A percentile compares a stretch with the other conserved stretches of the same genome.
Evolutionary conservation across 2,113 vertebrate genomes (phyloP).

Genomic region (Acrocephalus arundinaceus): DNA sequence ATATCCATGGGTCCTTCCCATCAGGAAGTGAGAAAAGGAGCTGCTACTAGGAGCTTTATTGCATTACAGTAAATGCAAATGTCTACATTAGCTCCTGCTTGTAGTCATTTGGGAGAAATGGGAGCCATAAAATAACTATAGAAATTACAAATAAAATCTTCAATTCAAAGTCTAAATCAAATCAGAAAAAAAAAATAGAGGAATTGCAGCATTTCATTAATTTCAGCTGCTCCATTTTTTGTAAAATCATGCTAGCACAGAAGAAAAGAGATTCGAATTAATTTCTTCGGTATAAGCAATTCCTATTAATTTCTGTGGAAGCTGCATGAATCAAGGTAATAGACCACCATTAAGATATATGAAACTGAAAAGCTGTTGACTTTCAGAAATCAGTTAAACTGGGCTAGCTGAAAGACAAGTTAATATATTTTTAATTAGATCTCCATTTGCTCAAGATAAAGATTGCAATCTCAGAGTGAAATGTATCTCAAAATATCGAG

Average conservation of each 20-base stretch:
- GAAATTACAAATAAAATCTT: neutral
- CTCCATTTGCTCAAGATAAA: constrained; percentile 46
- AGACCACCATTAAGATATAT: constrained; percentile 21
- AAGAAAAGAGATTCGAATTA: neutral
- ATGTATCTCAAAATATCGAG: constrained; percentile 33
- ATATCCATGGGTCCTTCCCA: neutral
- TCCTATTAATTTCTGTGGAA: constrained; percentile 11
- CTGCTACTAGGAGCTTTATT: neutral
- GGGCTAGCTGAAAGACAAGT: constrained; percentile 16
- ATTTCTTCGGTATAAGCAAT: neutral
- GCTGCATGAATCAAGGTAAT: constrained; percentile 15
- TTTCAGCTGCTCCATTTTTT: constrained; percentile 1
- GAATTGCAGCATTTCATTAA: neutral
- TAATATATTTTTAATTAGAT: constrained; percentile 55
- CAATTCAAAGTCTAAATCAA: neutral
- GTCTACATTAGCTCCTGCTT: neutral
- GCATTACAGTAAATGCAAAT: neutral
- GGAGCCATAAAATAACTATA: neutral
- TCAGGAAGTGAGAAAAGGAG: neutral
- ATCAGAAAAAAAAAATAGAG: neutral
- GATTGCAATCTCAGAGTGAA: constrained; percentile 38
- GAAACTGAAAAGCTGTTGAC: constrained; percentile 45
- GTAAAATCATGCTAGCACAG: neutral
- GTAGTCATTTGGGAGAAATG: neutral
- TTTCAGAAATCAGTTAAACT: constrained; percentile 40